Percentiles rank a stretch among this genome's conserved stretches.
These are phyloP conservation scores for Mustelus asterias DNA, from an alignment of 2,113 vertebrate genomes.

Conservation along the genomic window DNA sequence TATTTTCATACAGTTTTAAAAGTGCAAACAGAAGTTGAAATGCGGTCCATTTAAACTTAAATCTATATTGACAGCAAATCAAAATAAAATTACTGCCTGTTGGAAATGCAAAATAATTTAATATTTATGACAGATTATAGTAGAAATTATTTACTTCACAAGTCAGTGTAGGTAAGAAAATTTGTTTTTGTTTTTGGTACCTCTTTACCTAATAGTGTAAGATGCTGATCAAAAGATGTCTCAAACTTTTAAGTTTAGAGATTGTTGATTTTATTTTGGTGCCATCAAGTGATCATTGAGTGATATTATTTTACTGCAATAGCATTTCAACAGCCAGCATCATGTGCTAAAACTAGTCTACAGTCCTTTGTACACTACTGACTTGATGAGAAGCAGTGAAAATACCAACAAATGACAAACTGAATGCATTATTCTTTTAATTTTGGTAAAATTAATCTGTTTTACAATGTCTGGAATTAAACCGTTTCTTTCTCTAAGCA, in stretches of 20 bases:
- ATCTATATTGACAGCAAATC: not conserved
- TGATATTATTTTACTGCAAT: not conserved
- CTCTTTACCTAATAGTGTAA: not conserved
- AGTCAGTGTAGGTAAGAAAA: not conserved
- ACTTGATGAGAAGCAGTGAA: too few species aligned
- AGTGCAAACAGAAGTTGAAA: not conserved
- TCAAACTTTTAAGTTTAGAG: not conserved
- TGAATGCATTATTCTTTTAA: not conserved
- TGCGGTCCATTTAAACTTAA: not conserved
- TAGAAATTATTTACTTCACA: not conserved
- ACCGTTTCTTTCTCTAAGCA: not conserved
- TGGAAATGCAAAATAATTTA: not conserved
- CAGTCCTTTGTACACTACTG: too few species aligned
- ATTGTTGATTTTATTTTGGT: not conserved
- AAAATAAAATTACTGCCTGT: not conserved
- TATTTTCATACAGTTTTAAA: not conserved
- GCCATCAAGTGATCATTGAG: not conserved
- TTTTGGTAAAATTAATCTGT: not conserved
- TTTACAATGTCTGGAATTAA: not conserved
- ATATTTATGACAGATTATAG: not conserved
- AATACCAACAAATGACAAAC: too few species aligned
- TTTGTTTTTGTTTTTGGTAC: not conserved
- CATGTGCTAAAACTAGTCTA: not conserved
- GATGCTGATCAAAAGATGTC: not conserved
- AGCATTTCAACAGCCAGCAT: not conserved